Evolutionary conservation across 2,888 invertebrate species (phyloP), one percentile per base, ranked within the genome.

Genomic region (Eugnorisma glareosa): DNA sequence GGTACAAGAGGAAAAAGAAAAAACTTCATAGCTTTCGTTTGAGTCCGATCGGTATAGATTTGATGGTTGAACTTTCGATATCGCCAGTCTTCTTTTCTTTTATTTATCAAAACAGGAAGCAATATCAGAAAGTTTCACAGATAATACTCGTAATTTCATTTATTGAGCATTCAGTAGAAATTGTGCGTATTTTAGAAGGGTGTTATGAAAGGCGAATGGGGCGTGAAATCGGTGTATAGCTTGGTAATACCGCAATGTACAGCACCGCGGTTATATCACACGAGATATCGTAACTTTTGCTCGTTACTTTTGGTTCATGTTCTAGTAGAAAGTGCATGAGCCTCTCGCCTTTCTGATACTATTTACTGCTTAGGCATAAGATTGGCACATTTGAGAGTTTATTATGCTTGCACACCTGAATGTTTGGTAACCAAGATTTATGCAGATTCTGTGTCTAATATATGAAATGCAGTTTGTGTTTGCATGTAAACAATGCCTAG

Each of bases 211-310:
- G 90, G 87, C 89, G 90, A 91, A 91, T 91, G 92, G 90, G 90
- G 91, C 93, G 91, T 93, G 92, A 93, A 93, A 93, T 92, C 91
- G 89, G 81, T 84, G 84, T 86, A 88, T 88, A 88, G 89, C 85
- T 87, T 77, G 85, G 84, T 51, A 86, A 85, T 86, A 90, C 89
- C 88, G 92, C 91, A 91, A 88, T 82, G 84, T 83, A 85, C 86
- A 84, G 88, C 73, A 89, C 91, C 80, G 89, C 89, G 88, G 92
- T 95, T 95, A 95, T 95, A 95, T 95, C 95, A 95, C 93, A 90
- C 90, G 89, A 93, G 93, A 92, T 93, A 95, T 95, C 94, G 94
- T 94, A 94, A 94, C 94, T 95, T 93, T 93, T 93, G 94, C 94
- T 94, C 91, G 91, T 93, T 93, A 92, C 93, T 93, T 93, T 93